Base-by-base conservation (phyloP, 2,797 vertebrate species). In the Enteromius afrohamiltoni region DNA sequence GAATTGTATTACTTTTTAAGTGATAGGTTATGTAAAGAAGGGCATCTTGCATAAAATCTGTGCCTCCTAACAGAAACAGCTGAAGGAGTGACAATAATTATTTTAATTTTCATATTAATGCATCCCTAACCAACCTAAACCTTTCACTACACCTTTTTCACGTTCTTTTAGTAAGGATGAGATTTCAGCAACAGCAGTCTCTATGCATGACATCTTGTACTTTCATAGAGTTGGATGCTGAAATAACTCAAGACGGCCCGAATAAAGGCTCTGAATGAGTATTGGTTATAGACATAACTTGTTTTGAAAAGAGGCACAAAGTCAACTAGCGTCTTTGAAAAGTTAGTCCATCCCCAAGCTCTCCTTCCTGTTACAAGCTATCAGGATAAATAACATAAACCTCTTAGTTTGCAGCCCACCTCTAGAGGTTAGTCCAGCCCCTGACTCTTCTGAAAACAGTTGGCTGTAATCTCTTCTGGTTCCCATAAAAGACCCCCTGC, bases 381-480 rank as follows among this genome's bases (percentile, higher is more conserved):
- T 55, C 64, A 49, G 60, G 55, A 82, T 58, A 70, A 83, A 83
- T 83, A 84, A 87, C 81, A 86, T 79, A 83, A 86, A 80, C 82
- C 47, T 76, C 73, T 70, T 84, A 79, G 69, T 70, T 83, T 77
- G 58, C 80, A 45, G 42, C 51, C 85, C 82, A 81, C 78, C 81
- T 69, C 83, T 74, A 47, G 86, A 83, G 85, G 75, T 85, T 85
- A 55, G 77, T 79, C 74, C 83, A 81, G 76, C 83, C 64, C 80
- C 60, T 64, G 26, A 75, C 69, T 79, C 81, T 26, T 83, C 62
- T 68, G 70, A 70, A 82, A 68, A 71, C 58, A 71, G 62, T 68
- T 89, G 89, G 86, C 92, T 93, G 92, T 93, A 94, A 95, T 95
- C 93, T 93, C 87, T 85, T 91, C 85, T 89, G 88, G 86, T 91